These are phyloP conservation scores for Thera britannica DNA, from an alignment of 2,888 invertebrate species.

Conservation along the genomic window DNA sequence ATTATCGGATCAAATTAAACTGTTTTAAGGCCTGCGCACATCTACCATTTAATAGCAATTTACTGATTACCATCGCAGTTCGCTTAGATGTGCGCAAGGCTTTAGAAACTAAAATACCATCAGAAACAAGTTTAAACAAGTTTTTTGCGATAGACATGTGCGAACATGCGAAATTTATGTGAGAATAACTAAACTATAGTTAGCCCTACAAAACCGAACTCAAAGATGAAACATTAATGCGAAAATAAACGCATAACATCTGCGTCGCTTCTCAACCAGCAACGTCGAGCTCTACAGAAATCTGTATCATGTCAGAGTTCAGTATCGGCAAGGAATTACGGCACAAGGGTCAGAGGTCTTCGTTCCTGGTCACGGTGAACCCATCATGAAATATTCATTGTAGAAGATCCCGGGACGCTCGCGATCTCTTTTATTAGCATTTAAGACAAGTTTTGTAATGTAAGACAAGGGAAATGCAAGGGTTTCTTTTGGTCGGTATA, in stretches of 20 bases:
- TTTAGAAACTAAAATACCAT: too few species aligned
- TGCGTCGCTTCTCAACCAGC: slow-evolving; percentile 62
- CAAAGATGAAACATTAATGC: slow-evolving; percentile 71
- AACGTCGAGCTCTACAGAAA: slow-evolving; percentile 47
- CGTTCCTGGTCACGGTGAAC: slow-evolving; percentile 55
- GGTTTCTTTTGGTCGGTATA: slow-evolving; percentile 56
- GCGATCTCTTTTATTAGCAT: slow-evolving; percentile 74
- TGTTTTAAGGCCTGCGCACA: too few species aligned
- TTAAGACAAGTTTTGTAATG: slow-evolving; percentile 74
- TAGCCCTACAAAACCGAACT: slow-evolving; percentile 56
- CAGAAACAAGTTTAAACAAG: neutral
- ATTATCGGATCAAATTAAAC: too few species aligned
- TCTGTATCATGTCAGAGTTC: slow-evolving; percentile 32
- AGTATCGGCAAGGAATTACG: slow-evolving; percentile 34
- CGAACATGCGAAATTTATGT: slow-evolving; percentile 20
- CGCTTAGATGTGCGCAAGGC: too few species aligned
- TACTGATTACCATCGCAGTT: too few species aligned
- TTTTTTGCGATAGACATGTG: slow-evolving; percentile 2
- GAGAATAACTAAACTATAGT: slow-evolving; percentile 53
- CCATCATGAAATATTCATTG: slow-evolving; percentile 75
- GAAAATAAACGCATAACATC: slow-evolving; percentile 71
- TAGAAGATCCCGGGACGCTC: slow-evolving; percentile 54
- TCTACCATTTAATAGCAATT: too few species aligned
- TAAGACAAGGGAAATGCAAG: slow-evolving; percentile 50
- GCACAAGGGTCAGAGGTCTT: slow-evolving; percentile 47